Percentiles rank a stretch among this genome's conserved stretches.
Evolutionary conservation across 2,113 vertebrate species (phyloP).

Genomic region (Cricetomys ansorgei): DNA sequence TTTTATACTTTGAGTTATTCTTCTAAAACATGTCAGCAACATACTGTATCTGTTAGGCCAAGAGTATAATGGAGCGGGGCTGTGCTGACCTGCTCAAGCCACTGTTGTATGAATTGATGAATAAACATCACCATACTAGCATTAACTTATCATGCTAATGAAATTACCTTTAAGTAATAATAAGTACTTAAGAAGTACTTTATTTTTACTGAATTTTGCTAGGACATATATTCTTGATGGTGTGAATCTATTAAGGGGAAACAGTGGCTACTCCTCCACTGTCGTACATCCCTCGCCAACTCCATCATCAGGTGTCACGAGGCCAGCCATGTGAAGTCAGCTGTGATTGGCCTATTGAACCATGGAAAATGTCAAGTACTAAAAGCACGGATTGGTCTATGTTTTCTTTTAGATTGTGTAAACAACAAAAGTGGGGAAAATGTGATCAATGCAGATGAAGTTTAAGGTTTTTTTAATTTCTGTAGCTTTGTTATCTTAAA

Average conservation of each 20-base stretch:
- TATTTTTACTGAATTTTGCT: background rate
- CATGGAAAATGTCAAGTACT: background rate
- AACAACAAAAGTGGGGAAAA: background rate
- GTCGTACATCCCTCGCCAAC: background rate
- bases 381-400: background rate
- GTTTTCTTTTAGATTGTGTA: background rate
- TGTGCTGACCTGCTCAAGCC: background rate
- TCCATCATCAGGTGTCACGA: background rate
- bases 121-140: background rate
- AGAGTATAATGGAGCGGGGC: background rate
- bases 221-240: background rate
- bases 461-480: background rate
- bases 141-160: background rate
- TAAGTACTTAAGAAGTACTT: background rate
- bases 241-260: background rate
- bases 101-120: background rate
- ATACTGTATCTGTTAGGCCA: background rate
- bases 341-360: background rate
- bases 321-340: background rate
- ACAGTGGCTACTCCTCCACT: background rate
- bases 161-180: background rate
- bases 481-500: background rate
- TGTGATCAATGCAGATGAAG: background rate
- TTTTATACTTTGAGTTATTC: conserved; percentile 5
- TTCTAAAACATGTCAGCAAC: background rate